Base-by-base conservation (phyloP, 1,140 invertebrate genomes). In the Streblospio benedicti region DNA sequence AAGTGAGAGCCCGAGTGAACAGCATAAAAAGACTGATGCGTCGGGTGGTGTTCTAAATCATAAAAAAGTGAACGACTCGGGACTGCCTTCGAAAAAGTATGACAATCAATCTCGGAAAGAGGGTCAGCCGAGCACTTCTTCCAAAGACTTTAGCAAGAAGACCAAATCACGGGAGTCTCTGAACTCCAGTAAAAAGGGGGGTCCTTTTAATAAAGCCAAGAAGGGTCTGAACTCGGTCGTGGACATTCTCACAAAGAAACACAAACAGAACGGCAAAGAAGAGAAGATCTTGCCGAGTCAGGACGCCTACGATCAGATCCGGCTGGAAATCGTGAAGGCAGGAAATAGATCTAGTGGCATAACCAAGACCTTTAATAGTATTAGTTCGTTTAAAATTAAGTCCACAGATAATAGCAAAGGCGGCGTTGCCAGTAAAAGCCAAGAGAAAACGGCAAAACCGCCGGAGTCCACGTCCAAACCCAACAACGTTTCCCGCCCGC, bases 201-300 rank as follows among this genome's bases (percentile, higher is more conserved):
- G n/a, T n/a, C n/a, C n/a, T n/a, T n/a, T n/a, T n/a, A n/a, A n/a
- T n/a, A n/a, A n/a, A n/a, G n/a, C n/a, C n/a, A n/a, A n/a, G n/a
- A n/a, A n/a, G n/a, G n/a, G n/a, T n/a, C n/a, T n/a, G n/a, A n/a
- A n/a, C n/a, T n/a, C 89, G 0, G 87, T 93, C 0, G 88, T 92
- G 57, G 89, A 92, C 68, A 91, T 91, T 71, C 71, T 93, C 9
- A 87, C 63, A n/a, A 69, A 62, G 43, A 53, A 62, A 14, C 60
- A 62, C 6, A 25, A 55, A 20, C 6, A 23, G 18, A 28, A 9
- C 38, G 30, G 32, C 20, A 20, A 20, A 49, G 35, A 49, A 6
- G 32, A 27, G 30, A 41, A 49, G 41, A 25, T n/a, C 44, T 9
- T 38, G 20, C 32, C 51, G 23, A 51, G 27, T 12, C 41, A 58